Evolutionary conservation across 2,113 vertebrate species (phyloP), one percentile per base, ranked within the genome.

Genomic region (Struthio camelus): DNA sequence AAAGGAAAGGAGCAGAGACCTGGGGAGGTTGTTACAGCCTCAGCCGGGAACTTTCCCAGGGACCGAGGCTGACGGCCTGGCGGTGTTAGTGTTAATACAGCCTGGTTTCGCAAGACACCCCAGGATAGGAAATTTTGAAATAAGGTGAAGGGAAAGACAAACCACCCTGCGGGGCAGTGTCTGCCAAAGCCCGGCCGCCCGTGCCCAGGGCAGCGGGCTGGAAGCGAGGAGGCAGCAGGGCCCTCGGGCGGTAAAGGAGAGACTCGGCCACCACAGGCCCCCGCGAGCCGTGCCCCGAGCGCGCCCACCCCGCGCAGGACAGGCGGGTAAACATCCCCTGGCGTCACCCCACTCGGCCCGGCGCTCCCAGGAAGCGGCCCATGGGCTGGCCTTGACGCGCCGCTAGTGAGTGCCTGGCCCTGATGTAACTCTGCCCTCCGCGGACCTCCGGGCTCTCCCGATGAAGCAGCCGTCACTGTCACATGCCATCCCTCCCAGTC

Each of bases 101-200:
- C 2, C 48, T 0, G 0, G 24, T 94, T 96, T 96, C 20, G 11
- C 94, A 95, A 93, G 87, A 77, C 1, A 4, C 66, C 1, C 0
- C 0, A 2, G 87, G 40, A 82, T 64, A 34, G 71, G 50, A 58
- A 73, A 70, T 96, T 96, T 85, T 87, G 80, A 80, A 96, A 95
- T 46, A 62, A 94, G 48, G 78, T 30, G 83, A 56, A 92, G 16
- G 14, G 69, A 94, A 97, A 58, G 89, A 86, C 85, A 95, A 96
- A 89, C 65, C 56, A n/a, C 20, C 38, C 36, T 30, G 5, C 50
- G 70, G 28, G 23, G 32, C 5, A 2, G 3, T 36, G 30, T 42
- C 71, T 75, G 76, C 83, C 93, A 86, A 18, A 5, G 8, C 5
- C 2, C 18, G 12, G 17, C 27, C 0, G 0, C 14, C 27, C 0